Base-by-base conservation (phyloP, 2,113 vertebrate genomes). In the Octodon degus region DNA sequence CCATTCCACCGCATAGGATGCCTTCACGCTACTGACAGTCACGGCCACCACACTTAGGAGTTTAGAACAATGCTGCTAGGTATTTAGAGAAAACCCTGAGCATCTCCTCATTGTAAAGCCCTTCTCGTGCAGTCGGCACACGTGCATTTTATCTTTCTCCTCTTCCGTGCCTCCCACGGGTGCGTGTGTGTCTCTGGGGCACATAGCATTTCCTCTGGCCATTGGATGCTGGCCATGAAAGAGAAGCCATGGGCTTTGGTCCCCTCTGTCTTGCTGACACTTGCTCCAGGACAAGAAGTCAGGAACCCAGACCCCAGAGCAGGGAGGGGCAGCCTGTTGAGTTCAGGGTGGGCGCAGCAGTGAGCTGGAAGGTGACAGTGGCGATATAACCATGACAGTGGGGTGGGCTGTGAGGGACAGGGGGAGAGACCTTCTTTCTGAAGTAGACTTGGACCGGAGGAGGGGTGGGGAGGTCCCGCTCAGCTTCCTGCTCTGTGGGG, bases 161-260 rank as follows among this genome's bases (percentile, higher is more conserved):
- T 11, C 3, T 37, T 24, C n/a, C 0, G 0, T n/a, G 34, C 16
- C 25, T 43, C 77, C n/a, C 1, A 0, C 25, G 60, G 7, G 12
- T 34, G 9, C 6, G 19, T 14, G 2, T 63, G 25, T 47, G 68
- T 11, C 83, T 53, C 68, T 60, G 32, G 25, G 6, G 50, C 20
- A 0, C 0, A 40, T 1, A 37, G 30, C 19, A n/a, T n/a, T 74
- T 68, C 50, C 30, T 85, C 30, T 70, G 50, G 7, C 86, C 8
- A 0, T 0, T 65, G 82, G 30, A 19, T 6, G 0, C 10, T 17
- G 37, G 50, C 72, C 16, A 1, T 72, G 80, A 37, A 22, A 32
- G 55, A 76, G 68, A 53, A 89, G 85, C 25, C 10, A 0, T 43
- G 34, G 76, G 63, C 85, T 82, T 68, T 53, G 34, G 80, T 89